Evolutionary conservation across 2,888 invertebrate species (phyloP), one percentile per base, ranked within the genome.

Genomic region (Oegoconia quadripuncta): DNA sequence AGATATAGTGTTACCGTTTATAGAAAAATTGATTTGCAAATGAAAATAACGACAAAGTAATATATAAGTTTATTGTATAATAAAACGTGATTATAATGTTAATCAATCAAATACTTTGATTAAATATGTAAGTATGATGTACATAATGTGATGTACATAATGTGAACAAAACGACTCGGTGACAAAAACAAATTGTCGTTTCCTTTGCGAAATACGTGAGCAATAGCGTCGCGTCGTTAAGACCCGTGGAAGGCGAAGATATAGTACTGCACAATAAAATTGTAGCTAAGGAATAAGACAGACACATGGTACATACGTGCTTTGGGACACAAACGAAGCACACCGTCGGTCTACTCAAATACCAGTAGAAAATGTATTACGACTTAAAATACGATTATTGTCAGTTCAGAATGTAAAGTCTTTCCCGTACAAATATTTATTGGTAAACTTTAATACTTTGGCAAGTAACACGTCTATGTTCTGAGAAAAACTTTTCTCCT

Each of bases 251-350:
- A 58, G 57, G 59, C 56, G 56, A 59, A 58, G 56, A 66, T 62
- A 66, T 53, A 64, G 49, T 54, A 55, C 58, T 47, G 52, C 51
- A 59, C 60, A 60, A 70, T 66, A 62, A 65, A 65, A 72, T 60
- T 61, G 52, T 55, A 60, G 54, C 62, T 55, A 61, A 61, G 54
- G 59, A 63, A 66, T 66, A 68, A 71, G 58, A 58, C 51, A 65
- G 62, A 74, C 55, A 66, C 50, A 72, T 68, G 49, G 59, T 75
- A 77, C 76, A 61, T 77, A 80, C 80, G 74, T 76, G 74, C 58
- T 62, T 50, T 46, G 59, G 40, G 44, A 59, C 42, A 57, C 53
- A 55, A 67, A 46, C 48, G 46, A 36, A 50, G 42, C 53, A 50
- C 55, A 57, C 48, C 16, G 11, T 27, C 48, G 44, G 49, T 44